Base-by-base conservation (phyloP, 2,797 vertebrate genomes). In the Sparus aurata region DNA sequence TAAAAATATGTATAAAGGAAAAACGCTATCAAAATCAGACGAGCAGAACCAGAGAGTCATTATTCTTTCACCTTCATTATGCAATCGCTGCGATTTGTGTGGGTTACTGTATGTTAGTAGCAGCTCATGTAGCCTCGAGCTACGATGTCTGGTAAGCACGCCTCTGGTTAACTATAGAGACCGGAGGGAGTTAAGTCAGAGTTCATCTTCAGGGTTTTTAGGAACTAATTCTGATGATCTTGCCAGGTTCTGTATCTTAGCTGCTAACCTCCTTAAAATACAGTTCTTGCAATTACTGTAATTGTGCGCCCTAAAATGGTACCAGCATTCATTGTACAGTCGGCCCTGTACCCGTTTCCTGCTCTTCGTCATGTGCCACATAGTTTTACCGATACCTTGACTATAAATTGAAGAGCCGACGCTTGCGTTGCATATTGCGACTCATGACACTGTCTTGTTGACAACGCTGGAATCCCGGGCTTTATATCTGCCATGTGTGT, bases 401-500 rank as follows among this genome's bases (percentile, higher is more conserved):
- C 53, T 41, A 61, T 43, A 49, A 18, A 64, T 25, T 1, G 30
- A 13, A 55, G 34, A 46, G 15, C 12, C 27, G 2, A 63, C 38
- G 61, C 11, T 25, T 61, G 68, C 60, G 43, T 43, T 64, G 3
- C 16, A 68, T 75, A 34, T 9, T 69, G 18, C 53, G 49, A 23
- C 22, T 65, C 27, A 17, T 64, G 18, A 54, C 22, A 30, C 25
- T 59, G 12, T 54, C 38, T 17, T 20, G 55, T 53, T 68, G 41
- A 62, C 65, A 69, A 57, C 27, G 41, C 2, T 61, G 46, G 74
- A 60, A 54, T 12, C 69, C 18, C 75, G 57, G 15, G 71, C 62
- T 69, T 64, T 46, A 27, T 46, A 23, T 73, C 52, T 67, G 18
- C 11, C 20, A 3, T 43, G 47, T 45, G 61, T 79, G 22, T 69